phyloP scores from a whole-genome alignment of 2,797 vertebrate species.

The Falco naumanni region DNA sequence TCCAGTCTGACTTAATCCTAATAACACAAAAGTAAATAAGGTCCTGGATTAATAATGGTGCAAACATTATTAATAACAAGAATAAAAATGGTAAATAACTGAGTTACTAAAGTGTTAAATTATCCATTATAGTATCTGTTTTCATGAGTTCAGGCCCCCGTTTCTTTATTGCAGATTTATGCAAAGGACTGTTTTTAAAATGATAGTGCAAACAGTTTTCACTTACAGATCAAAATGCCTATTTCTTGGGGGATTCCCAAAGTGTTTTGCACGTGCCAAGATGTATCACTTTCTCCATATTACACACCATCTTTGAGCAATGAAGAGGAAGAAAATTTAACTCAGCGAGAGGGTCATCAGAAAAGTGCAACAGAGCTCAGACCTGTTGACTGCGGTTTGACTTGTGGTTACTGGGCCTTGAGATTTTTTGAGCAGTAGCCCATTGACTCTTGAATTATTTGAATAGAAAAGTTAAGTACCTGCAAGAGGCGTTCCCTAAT shows the following conservation, averaged over 20 bases:
- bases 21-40: background rate
- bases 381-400: background rate
- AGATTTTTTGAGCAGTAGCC: background rate
- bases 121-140: background rate
- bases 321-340: background rate
- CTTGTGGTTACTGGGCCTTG: background rate
- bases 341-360: background rate
- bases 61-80: background rate
- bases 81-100: background rate
- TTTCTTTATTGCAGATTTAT: background rate
- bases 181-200: background rate
- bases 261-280: background rate
- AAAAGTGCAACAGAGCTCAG: background rate
- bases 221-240: background rate
- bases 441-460: slow-evolving; percentile 21
- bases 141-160: background rate
- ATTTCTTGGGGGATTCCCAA: background rate
- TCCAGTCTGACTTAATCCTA: background rate
- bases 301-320: background rate
- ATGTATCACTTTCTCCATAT: background rate
- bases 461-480: background rate
- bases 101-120: background rate
- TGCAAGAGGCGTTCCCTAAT: background rate
- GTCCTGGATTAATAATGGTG: background rate
- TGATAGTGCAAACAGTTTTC: background rate